These are phyloP conservation scores for Drosophila mercatorum DNA, from an alignment of 2,888 invertebrate species.

Conservation along the genomic window DNA sequence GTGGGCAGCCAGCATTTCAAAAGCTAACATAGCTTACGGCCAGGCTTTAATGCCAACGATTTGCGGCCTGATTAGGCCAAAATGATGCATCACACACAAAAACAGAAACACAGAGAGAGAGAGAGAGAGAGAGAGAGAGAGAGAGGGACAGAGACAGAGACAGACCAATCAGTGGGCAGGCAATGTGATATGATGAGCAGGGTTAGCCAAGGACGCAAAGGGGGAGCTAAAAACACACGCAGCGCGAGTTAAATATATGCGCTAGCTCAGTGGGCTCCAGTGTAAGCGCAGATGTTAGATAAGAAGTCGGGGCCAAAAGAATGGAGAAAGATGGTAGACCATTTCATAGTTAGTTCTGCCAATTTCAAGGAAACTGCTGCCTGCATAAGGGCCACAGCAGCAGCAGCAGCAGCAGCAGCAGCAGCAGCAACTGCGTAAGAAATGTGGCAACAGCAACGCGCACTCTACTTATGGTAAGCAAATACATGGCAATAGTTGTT, in stretches of 20 bases:
- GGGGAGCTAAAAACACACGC: slow-evolving; percentile 59
- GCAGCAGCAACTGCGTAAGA: slow-evolving; percentile 65
- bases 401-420: slow-evolving; percentile 33
- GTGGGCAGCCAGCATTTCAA: slow-evolving; percentile 53
- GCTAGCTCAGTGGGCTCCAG: slow-evolving; percentile 61
- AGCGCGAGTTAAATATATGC: slow-evolving; percentile 72
- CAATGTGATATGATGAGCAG: slow-evolving; percentile 29
- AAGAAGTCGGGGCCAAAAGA: slow-evolving; percentile 37
- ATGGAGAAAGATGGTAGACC: slow-evolving; percentile 32
- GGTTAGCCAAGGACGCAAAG: neutral
- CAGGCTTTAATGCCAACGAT: slow-evolving; percentile 75
- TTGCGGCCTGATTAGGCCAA: slow-evolving; percentile 75
- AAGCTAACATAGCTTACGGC: slow-evolving; percentile 71
- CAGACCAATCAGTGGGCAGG: slow-evolving; percentile 27
- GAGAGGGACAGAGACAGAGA: neutral
- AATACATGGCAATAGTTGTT: slow-evolving; percentile 55
- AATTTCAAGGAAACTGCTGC: slow-evolving; percentile 68
- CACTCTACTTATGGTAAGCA: slow-evolving; percentile 73
- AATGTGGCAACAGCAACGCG: slow-evolving; percentile 51
- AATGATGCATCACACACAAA: slow-evolving; percentile 75
- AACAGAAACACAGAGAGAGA: slow-evolving; percentile 20
- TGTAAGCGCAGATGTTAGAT: slow-evolving; percentile 61
- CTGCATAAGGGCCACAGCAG: slow-evolving; percentile 60
- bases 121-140: neutral
- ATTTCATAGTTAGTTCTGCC: slow-evolving; percentile 62